Base-by-base conservation (phyloP, 2,888 invertebrate species). In the Mythimna pallens region DNA sequence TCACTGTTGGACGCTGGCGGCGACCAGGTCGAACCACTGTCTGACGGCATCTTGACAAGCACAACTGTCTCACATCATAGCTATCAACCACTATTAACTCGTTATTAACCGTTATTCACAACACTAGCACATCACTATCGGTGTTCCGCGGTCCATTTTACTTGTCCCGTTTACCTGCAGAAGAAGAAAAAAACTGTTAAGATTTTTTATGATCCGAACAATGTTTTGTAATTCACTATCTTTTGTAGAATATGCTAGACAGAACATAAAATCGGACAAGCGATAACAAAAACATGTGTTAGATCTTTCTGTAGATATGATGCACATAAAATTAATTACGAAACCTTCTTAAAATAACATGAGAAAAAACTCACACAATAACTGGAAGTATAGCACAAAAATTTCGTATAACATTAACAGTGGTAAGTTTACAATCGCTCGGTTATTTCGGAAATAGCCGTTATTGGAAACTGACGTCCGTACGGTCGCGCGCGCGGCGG, bases 1-100 rank as follows among this genome's bases (percentile, higher is more conserved):
- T 96, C 96, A 90, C 93, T 92, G 89, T 92, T 94, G 88, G 93
- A 92, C 78, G 96, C 95, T 83, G 95, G 95, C 90, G 96, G 96
- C 90, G 95, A 93, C 95, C 96, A 95, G 89, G 94, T 93, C 88
- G 94, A 92, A 79, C 95, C 95, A 90, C 94, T 95, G 90, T 96
- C 96, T 86, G 96, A 96, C 86, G 96, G 96, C 96, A 96, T 96
- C 88, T 88, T 92, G 90, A 89, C 89, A 91, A 88, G 88, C 89
- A 89, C 88, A 89, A 92, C 92, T 84, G 91, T 93, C 89, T 94
- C 94, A 95, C 95, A 94, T 93, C 91, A 93, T 94, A 92, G 85
- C 87, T 86, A 89, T 85, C 83, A 86, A 87, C 77, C 84, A 88
- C 88, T 81, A 85, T 84, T 84, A 88, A 84, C 85, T 84, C 78